Evolutionary conservation across 64 coral and sea anemone species (phyloP).

Genomic region (Actinia tenebrosa): DNA sequence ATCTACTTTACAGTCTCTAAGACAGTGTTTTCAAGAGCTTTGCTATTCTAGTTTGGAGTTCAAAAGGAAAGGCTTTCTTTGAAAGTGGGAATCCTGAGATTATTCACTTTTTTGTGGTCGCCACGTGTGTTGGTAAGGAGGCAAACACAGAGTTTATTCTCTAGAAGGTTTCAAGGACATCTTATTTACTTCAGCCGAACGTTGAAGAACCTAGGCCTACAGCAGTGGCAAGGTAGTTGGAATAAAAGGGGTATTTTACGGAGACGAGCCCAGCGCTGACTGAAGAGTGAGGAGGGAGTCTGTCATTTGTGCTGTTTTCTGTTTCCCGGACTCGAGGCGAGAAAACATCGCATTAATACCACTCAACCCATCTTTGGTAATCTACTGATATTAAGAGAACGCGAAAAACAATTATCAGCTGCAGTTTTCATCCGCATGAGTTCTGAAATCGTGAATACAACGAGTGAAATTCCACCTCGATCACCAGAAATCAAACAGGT

Average conservation of each 20-base stretch:
- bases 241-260: background rate
- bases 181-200: background rate
- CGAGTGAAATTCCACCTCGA: constrained; percentile 30
- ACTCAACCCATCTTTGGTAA: background rate
- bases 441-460: constrained; percentile 35
- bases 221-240: background rate
- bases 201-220: background rate
- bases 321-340: constrained; percentile 11
- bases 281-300: constrained; percentile 11
- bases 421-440: constrained; percentile 32
- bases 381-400: constrained; percentile 1
- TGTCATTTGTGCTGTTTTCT: constrained; percentile 25
- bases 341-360: constrained; percentile 10
- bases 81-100: constrained; percentile 1
- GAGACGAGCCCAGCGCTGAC: constrained; percentile 24
- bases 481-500: constrained; percentile 33
- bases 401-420: constrained; percentile 9
- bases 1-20: background rate
- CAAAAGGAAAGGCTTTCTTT: background rate
- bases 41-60: constrained; percentile 12
- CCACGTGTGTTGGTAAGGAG: constrained; percentile 38
- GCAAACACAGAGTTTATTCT: constrained; percentile 26
- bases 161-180: background rate
- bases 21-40: background rate
- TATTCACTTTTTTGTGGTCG: constrained; percentile 20